Base-by-base conservation (phyloP, 2,888 invertebrate species). In the Tridacna gigas region DNA sequence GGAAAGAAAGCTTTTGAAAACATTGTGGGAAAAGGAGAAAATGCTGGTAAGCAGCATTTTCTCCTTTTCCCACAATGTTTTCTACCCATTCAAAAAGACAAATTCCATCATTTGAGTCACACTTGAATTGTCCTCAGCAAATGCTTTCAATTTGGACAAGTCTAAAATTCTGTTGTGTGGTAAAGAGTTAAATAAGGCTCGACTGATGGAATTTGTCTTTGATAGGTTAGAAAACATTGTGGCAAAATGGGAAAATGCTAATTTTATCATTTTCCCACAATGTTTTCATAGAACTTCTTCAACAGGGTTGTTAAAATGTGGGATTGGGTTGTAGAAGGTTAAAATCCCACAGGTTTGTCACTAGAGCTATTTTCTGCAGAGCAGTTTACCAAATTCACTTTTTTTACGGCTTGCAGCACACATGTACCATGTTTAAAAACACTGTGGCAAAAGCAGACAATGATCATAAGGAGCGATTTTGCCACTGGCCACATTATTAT, bases 351-450 rank as follows among this genome's bases (percentile, higher is more conserved):
- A 15, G 51, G 51, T 51, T 13, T 13, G 11, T 51, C 15, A 15
- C 11, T 11, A 51, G 51, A 13, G 51, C 15, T 51, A 13, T 51
- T 51, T 13, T 51, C 51, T 51, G 51, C 51, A 51, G 51, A 15
- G 51, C 51, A 51, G 51, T 15, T 51, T 51, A 51, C 51, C 12
- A 11, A 51, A 51, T 51, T 51, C 15, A 51, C 11, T 51, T 11
- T 15, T 11, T 51, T 15, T 51, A 51, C 51, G 15, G 51, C 51
- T 15, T 13, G n/a, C n/a, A n/a, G n/a, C n/a, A n/a, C n/a, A n/a
- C n/a, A n/a, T n/a, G n/a, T n/a, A 63, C 63, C 13, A 63, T n/a
- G 9, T 63, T 63, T 63, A 9, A 63, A 63, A 63, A 63, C 51
- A 51, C 15, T 63, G 63, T 63, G 63, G n/a, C n/a, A 22, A 63